These are phyloP conservation scores for Metopia argyrocephala DNA, from an alignment of 2,888 invertebrate genomes.

Conservation along the genomic window DNA sequence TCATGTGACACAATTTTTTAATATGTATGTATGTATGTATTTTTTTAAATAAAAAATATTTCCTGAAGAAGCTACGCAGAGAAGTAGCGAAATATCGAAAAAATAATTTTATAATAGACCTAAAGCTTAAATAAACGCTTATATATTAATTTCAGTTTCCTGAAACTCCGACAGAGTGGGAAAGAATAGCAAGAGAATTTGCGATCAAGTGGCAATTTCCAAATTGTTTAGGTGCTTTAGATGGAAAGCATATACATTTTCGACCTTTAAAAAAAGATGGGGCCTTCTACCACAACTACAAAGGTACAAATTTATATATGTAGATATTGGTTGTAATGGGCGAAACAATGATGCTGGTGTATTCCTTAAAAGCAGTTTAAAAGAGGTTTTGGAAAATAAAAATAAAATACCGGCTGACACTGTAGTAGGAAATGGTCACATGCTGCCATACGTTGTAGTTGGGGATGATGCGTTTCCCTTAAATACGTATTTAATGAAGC, in stretches of 20 bases:
- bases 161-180: neutral
- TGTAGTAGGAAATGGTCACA: slow-evolving; percentile 47
- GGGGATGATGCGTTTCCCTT: slow-evolving; percentile 61
- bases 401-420: too few relatives aligned
- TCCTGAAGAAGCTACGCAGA: too few relatives aligned
- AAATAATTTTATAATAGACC: too few relatives aligned
- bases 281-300: neutral
- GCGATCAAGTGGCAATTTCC: neutral
- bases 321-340: slow-evolving; percentile 55
- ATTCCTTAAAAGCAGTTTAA: slow-evolving; percentile 35
- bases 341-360: slow-evolving; percentile 53
- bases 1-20: too few relatives aligned
- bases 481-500: slow-evolving; percentile 56
- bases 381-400: slow-evolving; percentile 18
- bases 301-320: slow-evolving; percentile 47
- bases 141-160: neutral
- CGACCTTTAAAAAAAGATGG: neutral
- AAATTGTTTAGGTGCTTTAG: neutral
- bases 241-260: neutral
- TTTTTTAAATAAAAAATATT: too few relatives aligned
- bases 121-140: too few relatives aligned
- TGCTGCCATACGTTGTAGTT: slow-evolving; percentile 51
- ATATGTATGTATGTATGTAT: too few relatives aligned
- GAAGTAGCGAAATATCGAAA: too few relatives aligned
- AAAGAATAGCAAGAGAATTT: neutral